Evolutionary conservation across 1,140 invertebrate genomes (phyloP), one percentile per base, ranked within the genome.

Genomic region (Atta cephalotes): DNA sequence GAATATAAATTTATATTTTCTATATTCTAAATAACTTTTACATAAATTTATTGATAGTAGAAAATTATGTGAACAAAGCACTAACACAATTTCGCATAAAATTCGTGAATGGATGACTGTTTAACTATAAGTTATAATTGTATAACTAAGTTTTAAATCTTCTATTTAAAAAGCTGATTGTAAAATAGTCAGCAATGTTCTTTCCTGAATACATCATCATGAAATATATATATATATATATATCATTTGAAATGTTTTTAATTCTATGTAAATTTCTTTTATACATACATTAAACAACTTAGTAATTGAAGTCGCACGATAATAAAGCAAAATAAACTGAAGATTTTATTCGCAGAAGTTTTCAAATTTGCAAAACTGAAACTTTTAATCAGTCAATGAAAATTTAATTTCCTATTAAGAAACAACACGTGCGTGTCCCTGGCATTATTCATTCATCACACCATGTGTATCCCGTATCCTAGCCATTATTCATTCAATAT

Each of bases 331-430:
- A 78, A 63, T 25, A 16, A 65, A 66, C 12, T 1, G 1, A 78
- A 63, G 2, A 45, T 21, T 2, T 3, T 70, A 16, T 5, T 39
- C 10, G 14, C 12, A 39, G 12, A 25, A 0, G 0, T 1, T 79
- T 28, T 49, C 18, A 31, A 49, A 39, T 45, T 65, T 31, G 10
- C 58, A 65, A 21, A 7, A 45, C 25, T 10, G 58, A 78, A 78
- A 70, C 49, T 39, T 45, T 81, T 70, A 25, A 76, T 76, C 72
- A 25, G 14, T 14, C 14, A 70, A 39, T 49, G 9, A 25, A 70
- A 70, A 31, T 68, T 39, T 70, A 39, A 70, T 53, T 18, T 53
- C n/a, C 35, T 10, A 39, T 56, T 21, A 35, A n/a, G 16, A 70
- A 28, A 53, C 7, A 28, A 39, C 7, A 16, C 18, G 39, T 56